These are phyloP conservation scores for Atherinosoma microstoma DNA, from an alignment of 2,797 vertebrate species.

Conservation along the genomic window DNA sequence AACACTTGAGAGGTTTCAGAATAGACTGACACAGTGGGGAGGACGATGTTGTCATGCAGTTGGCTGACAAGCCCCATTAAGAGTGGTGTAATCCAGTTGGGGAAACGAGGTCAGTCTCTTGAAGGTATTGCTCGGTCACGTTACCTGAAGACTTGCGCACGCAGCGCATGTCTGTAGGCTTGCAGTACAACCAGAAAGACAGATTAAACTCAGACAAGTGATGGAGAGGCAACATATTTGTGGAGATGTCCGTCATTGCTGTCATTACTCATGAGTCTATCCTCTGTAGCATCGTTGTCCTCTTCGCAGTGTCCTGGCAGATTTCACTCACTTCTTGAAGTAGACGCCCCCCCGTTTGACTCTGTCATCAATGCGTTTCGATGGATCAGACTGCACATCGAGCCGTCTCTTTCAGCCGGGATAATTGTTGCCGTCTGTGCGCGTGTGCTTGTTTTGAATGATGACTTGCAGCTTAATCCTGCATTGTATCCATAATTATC, in stretches of 20 bases:
- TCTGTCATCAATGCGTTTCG: conserved; percentile 37
- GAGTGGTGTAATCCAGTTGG: conserved; percentile 74
- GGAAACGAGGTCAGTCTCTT: conserved; percentile 70
- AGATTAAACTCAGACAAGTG: conserved; percentile 11
- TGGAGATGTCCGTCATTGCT: not conserved
- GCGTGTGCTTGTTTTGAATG: conserved; percentile 34
- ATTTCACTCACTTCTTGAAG: conserved; percentile 41
- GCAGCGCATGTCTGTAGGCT: conserved; percentile 5
- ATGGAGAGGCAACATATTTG: conserved; percentile 19
- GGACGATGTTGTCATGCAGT: conserved; percentile 43
- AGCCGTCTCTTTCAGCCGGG: conserved; percentile 26
- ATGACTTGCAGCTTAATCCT: conserved; percentile 67
- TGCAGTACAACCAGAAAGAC: conserved; percentile 5
- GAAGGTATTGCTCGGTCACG: conserved; percentile 45
- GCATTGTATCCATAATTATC: conserved; percentile 66
- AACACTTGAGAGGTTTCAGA: conserved; percentile 16
- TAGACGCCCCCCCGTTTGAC: not conserved
- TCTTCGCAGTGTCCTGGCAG: conserved; percentile 30
- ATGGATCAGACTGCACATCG: conserved; percentile 23
- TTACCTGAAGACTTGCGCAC: conserved; percentile 45
- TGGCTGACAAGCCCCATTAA: conserved; percentile 62
- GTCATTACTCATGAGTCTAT: not conserved
- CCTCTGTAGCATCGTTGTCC: conserved; percentile 12
- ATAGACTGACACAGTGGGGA: conserved; percentile 23
- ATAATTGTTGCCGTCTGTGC: conserved; percentile 46